Conservation (phyloP, 2,888 invertebrate genomes). For the Diaprepes abbreviatus region DNA sequence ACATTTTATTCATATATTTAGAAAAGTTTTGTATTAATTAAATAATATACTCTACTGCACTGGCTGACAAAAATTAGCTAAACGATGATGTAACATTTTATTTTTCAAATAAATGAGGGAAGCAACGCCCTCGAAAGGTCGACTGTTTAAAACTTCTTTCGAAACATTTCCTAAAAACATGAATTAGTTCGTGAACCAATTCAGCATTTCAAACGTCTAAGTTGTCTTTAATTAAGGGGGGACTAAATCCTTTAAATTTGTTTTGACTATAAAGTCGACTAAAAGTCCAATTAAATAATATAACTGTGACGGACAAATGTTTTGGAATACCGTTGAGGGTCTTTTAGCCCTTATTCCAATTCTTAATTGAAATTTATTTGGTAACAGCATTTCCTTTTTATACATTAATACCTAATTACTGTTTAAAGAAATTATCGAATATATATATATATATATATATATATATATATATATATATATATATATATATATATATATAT, state of each 20-base stretch:
- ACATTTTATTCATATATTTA: no score
- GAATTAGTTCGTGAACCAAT: constrained; percentile 20
- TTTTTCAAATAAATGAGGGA: background rate
- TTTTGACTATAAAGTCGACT: constrained; percentile 19
- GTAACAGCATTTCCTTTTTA: no score
- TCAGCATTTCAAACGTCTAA: constrained; percentile 13
- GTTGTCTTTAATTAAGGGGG: constrained; percentile 36
- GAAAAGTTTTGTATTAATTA: no score
- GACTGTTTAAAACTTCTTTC: constrained; percentile 10
- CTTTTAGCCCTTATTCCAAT: constrained; percentile 17
- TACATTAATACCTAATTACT: no score
- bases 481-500: no score
- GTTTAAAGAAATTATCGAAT: no score
- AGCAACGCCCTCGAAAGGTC: background rate
- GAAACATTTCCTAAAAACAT: constrained; percentile 7
- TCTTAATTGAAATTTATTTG: background rate
- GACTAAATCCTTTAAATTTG: constrained; percentile 29
- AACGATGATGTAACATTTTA: constrained; percentile 8
- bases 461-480: no score
- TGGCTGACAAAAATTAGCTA: background rate
- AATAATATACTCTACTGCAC: background rate
- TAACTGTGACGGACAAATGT: constrained; percentile 31
- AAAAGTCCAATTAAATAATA: constrained; percentile 33
- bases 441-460: no score
- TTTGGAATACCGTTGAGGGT: constrained; percentile 22